phyloP scores from a whole-genome alignment of 2,888 invertebrate species.

The Mantis religiosa region DNA sequence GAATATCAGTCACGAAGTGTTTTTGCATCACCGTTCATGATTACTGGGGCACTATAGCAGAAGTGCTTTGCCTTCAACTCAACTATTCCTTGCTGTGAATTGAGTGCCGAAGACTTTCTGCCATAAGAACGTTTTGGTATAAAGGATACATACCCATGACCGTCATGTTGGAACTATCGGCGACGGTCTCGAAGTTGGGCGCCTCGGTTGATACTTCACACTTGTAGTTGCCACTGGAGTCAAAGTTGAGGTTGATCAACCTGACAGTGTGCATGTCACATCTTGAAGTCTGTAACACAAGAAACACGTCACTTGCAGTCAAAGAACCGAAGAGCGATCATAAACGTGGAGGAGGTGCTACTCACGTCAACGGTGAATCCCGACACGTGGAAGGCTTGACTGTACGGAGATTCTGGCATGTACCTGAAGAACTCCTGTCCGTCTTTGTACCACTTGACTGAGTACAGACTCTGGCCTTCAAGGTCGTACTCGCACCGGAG shows the following conservation, averaged over 20 bases:
- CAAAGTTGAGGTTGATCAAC: conserved; percentile 42
- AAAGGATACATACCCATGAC: conserved; percentile 53
- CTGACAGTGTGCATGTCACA: conserved; percentile 38
- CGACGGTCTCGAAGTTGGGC: conserved; percentile 55
- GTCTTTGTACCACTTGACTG: conserved; percentile 37
- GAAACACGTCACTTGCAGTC: no score
- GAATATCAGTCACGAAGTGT: no score
- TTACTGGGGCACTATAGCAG: no score
- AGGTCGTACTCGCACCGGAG: conserved; percentile 34
- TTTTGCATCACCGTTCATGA: no score
- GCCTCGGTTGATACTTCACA: conserved; percentile 62
- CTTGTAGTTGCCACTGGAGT: conserved; percentile 51
- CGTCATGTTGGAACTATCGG: conserved; percentile 55
- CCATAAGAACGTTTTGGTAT: no score
- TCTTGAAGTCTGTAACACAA: conserved; percentile 19
- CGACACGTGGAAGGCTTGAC: conserved; percentile 31
- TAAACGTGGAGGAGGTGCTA: not conserved
- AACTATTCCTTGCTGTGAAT: no score
- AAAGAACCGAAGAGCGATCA: no score
- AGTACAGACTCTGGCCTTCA: conserved; percentile 32
- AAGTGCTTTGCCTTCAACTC: no score
- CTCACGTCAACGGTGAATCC: conserved; percentile 35
- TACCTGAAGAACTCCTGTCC: conserved; percentile 36
- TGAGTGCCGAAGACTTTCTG: no score
- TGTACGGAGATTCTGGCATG: conserved; percentile 33